Evolutionary conservation across 2,888 invertebrate genomes (phyloP).

Genomic region (Eucera pruinosa): DNA sequence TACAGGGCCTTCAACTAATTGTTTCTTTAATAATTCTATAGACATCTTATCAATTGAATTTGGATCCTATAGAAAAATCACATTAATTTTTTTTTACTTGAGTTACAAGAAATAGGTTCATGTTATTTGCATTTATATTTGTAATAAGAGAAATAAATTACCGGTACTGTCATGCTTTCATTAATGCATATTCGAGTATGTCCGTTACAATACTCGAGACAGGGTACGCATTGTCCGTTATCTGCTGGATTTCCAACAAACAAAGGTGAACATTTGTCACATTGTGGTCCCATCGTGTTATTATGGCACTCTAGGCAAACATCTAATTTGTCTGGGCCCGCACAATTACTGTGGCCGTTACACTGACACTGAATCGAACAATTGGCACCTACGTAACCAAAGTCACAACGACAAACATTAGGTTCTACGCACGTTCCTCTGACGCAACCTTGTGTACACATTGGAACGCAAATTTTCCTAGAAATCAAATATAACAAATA

Average conservation of each 20-base stretch:
- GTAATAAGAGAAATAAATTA: constrained; percentile 59
- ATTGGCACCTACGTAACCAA: constrained; percentile 97
- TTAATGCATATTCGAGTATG: constrained; percentile 93
- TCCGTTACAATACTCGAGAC: constrained; percentile 94
- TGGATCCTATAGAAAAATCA: constrained; percentile 75
- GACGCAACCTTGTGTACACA: constrained; percentile 94
- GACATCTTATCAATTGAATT: constrained; percentile 82
- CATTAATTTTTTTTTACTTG: no score
- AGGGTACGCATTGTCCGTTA: constrained; percentile 94
- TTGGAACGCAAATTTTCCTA: constrained; percentile 88
- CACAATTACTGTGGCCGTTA: constrained; percentile 97
- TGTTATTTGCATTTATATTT: neutral
- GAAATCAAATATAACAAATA: constrained; percentile 20
- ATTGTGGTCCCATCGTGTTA: constrained; percentile 96
- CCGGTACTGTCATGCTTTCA: constrained; percentile 84
- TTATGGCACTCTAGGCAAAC: constrained; percentile 94
- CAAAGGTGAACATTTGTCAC: constrained; percentile 94
- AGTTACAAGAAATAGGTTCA: neutral
- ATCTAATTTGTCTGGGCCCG: constrained; percentile 93
- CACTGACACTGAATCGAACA: constrained; percentile 97
- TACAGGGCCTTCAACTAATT: constrained; percentile 88
- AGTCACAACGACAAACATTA: constrained; percentile 94
- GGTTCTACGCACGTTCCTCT: constrained; percentile 94
- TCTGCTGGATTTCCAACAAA: constrained; percentile 95
- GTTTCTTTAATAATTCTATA: constrained; percentile 86